These are phyloP conservation scores for Triplophysa bombifrons DNA, from an alignment of 2,797 vertebrate genomes.

Conservation along the genomic window DNA sequence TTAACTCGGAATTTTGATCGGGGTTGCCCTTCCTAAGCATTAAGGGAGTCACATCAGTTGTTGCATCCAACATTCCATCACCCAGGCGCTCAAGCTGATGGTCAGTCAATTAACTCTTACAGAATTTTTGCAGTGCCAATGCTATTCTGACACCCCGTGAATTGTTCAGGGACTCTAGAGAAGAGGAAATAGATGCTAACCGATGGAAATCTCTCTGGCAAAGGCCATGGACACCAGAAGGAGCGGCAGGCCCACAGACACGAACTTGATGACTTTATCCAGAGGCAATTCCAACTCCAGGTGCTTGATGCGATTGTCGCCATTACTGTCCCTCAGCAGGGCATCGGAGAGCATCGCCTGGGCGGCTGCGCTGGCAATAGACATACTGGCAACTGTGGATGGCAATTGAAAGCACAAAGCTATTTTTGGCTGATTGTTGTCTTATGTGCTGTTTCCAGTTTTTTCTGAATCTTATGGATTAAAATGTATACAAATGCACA, in stretches of 20 bases:
- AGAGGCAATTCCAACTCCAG: conserved; percentile 90
- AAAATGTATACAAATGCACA: background rate
- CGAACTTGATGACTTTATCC: conserved; percentile 89
- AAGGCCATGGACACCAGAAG: conserved; percentile 91
- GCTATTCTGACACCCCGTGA: conserved; percentile 3
- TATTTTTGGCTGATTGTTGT: conserved; percentile 1
- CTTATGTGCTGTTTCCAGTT: background rate
- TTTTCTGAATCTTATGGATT: background rate
- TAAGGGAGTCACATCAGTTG: background rate
- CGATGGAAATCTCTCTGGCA: conserved; percentile 88
- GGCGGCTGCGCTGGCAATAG: conserved; percentile 86
- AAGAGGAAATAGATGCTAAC: conserved; percentile 68
- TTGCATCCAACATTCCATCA: conserved; percentile 10
- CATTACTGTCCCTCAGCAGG: conserved; percentile 79
- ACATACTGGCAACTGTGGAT: conserved; percentile 78
- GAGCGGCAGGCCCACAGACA: conserved; percentile 90
- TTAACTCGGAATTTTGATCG: conserved; percentile 16
- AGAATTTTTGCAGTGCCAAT: conserved; percentile 32
- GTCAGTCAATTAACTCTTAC: conserved; percentile 41
- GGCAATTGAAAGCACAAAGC: conserved; percentile 33
- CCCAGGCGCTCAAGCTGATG: conserved; percentile 23
- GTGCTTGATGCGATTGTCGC: conserved; percentile 72
- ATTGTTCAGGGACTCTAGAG: background rate
- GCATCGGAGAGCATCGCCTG: conserved; percentile 95
- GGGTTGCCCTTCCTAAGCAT: background rate